Evolutionary conservation across 2,888 invertebrate genomes (phyloP).

Genomic region (Macaria liturata): DNA sequence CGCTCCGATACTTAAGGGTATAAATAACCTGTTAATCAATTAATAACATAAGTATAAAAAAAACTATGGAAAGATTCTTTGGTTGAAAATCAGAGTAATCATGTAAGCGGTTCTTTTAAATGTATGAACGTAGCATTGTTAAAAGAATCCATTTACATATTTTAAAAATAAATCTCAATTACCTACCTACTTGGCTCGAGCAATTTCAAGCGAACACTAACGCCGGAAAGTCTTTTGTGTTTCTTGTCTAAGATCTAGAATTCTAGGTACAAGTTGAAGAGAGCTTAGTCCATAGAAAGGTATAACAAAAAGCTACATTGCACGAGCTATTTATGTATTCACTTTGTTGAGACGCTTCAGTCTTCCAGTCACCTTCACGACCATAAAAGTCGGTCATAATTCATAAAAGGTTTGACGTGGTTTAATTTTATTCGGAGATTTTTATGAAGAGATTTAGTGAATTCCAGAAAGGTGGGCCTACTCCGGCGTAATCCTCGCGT

Average conservation of each 20-base stretch:
- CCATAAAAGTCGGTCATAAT: constrained; percentile 41
- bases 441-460: constrained; percentile 39
- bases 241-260: constrained; percentile 8
- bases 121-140: too few species aligned
- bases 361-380: constrained; percentile 30
- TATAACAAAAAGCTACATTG: constrained; percentile 28
- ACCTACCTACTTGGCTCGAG: neutral
- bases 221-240: constrained; percentile 14
- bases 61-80: too few species aligned
- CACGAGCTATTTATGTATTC: constrained; percentile 45
- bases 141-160: neutral
- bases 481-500: constrained; percentile 42
- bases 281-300: constrained; percentile 27
- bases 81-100: too few species aligned
- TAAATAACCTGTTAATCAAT: constrained; percentile 22
- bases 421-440: constrained; percentile 36
- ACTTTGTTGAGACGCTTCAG: constrained; percentile 38
- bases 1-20: constrained; percentile 21
- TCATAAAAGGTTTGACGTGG: constrained; percentile 36
- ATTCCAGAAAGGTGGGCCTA: constrained; percentile 37
- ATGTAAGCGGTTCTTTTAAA: too few species aligned
- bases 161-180: constrained; percentile 1
- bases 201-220: constrained; percentile 1
- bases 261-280: constrained; percentile 3
- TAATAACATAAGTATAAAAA: constrained; percentile 1